These are phyloP conservation scores for Poeciliopsis prolifica DNA, from an alignment of 2,113 vertebrate species.

Conservation along the genomic window DNA sequence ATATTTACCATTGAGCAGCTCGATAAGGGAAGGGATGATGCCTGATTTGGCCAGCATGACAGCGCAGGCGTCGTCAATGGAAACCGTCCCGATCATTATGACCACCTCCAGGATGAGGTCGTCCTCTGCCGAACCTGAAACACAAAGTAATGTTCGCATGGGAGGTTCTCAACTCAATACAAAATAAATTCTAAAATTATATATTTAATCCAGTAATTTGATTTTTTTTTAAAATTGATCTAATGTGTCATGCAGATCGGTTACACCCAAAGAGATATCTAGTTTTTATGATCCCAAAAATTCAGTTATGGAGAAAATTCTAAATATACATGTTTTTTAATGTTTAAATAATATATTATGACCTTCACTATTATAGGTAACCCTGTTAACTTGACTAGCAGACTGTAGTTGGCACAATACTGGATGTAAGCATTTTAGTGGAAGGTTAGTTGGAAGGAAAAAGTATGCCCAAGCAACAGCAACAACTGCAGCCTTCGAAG, in stretches of 20 bases:
- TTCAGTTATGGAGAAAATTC: not conserved
- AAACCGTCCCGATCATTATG: conserved; percentile 97
- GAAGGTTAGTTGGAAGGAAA: not conserved
- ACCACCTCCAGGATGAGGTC: conserved; percentile 96
- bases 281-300: not conserved
- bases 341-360: no score
- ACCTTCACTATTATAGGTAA: no score
- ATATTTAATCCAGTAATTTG: not conserved
- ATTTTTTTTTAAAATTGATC: no score
- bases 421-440: not conserved
- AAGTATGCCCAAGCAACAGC: no score
- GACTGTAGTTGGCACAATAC: not conserved
- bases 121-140: conserved; percentile 91
- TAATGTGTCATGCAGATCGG: no score
- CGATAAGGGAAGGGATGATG: conserved; percentile 94
- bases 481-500: no score
- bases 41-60: conserved; percentile 94
- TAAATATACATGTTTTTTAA: no score
- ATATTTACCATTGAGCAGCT: conserved; percentile 90
- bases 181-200: not conserved
- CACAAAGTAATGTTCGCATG: not conserved
- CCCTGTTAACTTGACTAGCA: no score
- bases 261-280: no score
- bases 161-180: no score
- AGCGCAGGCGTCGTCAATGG: conserved; percentile 97